Percentiles rank a stretch among this genome's conserved stretches.
These are phyloP conservation scores for Polydesmus complanatus DNA, from an alignment of 2,888 invertebrate species.

Conservation along the genomic window DNA sequence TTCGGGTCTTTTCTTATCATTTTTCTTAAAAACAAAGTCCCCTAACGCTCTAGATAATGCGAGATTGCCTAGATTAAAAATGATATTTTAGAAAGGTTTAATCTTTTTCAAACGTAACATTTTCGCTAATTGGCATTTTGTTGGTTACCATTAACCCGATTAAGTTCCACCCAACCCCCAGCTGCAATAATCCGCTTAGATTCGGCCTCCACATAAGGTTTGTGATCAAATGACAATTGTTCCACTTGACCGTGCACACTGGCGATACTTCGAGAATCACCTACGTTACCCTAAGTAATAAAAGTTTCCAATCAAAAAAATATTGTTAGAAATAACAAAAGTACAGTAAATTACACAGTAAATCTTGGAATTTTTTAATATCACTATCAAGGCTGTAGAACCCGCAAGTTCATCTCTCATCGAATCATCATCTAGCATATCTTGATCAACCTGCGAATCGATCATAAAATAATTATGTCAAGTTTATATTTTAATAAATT, in stretches of 20 bases:
- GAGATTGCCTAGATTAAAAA: conserved; percentile 45
- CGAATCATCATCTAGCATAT: conserved; percentile 76
- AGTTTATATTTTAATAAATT: too few relatives aligned
- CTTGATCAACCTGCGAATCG: conserved; percentile 78
- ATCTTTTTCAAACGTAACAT: neutral
- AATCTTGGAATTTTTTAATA: conserved; percentile 67
- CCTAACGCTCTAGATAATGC: conserved; percentile 92
- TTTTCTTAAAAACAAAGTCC: conserved; percentile 91
- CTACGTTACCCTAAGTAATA: conserved; percentile 63
- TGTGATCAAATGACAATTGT: conserved; percentile 78
- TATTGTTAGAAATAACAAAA: too few relatives aligned
- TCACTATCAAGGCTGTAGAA: conserved; percentile 75
- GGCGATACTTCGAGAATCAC: conserved; percentile 89
- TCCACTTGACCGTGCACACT: conserved; percentile 66
- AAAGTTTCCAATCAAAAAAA: neutral
- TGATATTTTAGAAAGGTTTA: neutral
- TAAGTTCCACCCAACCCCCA: conserved; percentile 94
- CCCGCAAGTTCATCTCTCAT: conserved; percentile 87
- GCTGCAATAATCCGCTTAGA: conserved; percentile 74
- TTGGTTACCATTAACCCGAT: conserved; percentile 83
- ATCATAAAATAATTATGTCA: too few relatives aligned
- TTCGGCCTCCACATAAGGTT: conserved; percentile 81
- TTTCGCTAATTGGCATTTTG: neutral
- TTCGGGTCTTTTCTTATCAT: conserved; percentile 65
- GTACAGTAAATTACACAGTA: conserved; percentile 59